Percentiles rank a stretch among this genome's conserved stretches.
Evolutionary conservation across 2,888 invertebrate genomes (phyloP).

Genomic region (Xylota sylvarum): DNA sequence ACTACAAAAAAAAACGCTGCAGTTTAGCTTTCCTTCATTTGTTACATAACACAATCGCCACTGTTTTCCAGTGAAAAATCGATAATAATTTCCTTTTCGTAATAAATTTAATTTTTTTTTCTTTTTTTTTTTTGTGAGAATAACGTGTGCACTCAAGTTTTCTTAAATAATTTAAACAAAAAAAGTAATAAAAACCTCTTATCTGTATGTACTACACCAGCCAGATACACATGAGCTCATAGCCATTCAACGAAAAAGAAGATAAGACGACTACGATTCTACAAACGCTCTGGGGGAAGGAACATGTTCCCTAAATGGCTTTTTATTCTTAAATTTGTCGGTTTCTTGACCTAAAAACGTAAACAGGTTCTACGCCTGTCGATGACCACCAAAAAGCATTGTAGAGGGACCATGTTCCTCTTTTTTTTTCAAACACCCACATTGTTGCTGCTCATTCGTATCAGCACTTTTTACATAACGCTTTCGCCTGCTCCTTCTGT

Average conservation of each 20-base stretch:
- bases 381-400: not conserved
- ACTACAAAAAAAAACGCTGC: not conserved
- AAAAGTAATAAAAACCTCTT: not conserved
- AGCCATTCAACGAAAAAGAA: slow-evolving; percentile 10
- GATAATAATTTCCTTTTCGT: slow-evolving; percentile 15
- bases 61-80: slow-evolving; percentile 49
- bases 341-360: slow-evolving; percentile 48
- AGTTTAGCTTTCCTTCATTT: not conserved
- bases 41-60: slow-evolving; percentile 57
- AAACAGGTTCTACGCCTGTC: slow-evolving; percentile 30
- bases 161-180: not conserved
- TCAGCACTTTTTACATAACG: slow-evolving; percentile 62
- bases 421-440: slow-evolving; percentile 1
- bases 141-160: not conserved
- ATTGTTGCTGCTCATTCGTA: not conserved
- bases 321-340: not conserved
- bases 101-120: too few relatives aligned
- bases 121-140: not conserved
- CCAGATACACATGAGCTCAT: slow-evolving; percentile 23
- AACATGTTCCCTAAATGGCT: not conserved
- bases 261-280: not conserved
- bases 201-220: slow-evolving; percentile 1
- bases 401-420: not conserved
- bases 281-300: slow-evolving; percentile 2
- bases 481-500: slow-evolving; percentile 4